Base-by-base conservation (phyloP, 1,140 invertebrate species). In the Samia ricini region DNA sequence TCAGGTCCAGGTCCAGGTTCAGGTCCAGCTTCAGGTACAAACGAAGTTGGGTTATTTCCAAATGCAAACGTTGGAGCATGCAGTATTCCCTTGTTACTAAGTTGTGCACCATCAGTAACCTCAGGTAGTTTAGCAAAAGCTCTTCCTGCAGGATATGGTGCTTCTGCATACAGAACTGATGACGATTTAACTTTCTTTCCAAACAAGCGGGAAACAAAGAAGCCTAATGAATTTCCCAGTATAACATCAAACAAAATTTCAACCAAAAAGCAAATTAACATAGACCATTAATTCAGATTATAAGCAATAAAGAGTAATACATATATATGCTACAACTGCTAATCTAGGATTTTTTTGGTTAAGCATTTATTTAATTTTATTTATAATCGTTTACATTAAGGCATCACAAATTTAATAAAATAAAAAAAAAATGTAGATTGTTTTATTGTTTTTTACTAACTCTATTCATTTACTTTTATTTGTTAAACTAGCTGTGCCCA, bases 21-120 rank as follows among this genome's bases (percentile, higher is more conserved):
- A 49, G 19, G 18, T 22, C 5, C 55, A 15, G n/a, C 8, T 10
- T 29, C 78, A 0, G 69, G 76, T 7, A 76, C 84, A 2, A n/a
- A n/a, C n/a, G n/a, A n/a, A n/a, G 74, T 88, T 15, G 85, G 83
- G 21, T 56, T 87, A 18, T 89, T 88, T 66, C 83, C 85, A 0
- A 79, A 79, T 52, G 81, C 82, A 22, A 82, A 83, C 49, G 69
- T 76, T 6, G 80, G 79, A 23, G 74, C 77, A 7, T 89, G 85
- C 56, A 79, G 74, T 15, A 80, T 88, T 33, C 87, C 87, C 0
- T 56, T 89, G 23, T 64, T 89, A 10, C 60, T 89, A 21, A 85
- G 85, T 60, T 89, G 87, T 60, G 84, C 85, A 0, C 87, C 87
- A 0, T 79, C 79, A 12, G 78, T 89, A 12, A 79, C 81, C 8